These are phyloP conservation scores for Zaprionus vittiger DNA, from an alignment of 1,140 invertebrate species.

Conservation along the genomic window DNA sequence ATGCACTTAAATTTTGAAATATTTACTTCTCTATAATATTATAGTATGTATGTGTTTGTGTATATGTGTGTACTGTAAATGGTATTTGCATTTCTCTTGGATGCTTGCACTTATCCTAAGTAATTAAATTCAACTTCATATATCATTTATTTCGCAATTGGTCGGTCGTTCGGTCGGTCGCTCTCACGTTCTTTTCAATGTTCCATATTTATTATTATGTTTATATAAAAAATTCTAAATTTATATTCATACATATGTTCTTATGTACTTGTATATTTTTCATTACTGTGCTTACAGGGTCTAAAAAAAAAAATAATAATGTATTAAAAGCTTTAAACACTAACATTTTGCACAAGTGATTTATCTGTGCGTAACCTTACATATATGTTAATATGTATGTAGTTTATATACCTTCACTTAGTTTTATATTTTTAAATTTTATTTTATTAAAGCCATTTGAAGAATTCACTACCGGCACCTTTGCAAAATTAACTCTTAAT, in stretches of 20 bases:
- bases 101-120: slow-evolving; percentile 24
- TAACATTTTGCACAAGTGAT: slow-evolving; percentile 43
- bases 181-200: slow-evolving; percentile 46
- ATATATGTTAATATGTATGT: slow-evolving; percentile 33
- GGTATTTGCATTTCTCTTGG: slow-evolving; percentile 13
- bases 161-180: slow-evolving; percentile 83
- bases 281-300: slow-evolving; percentile 7
- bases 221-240: slow-evolving; percentile 34
- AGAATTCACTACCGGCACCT: slow-evolving; percentile 79
- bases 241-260: not conserved
- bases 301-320: slow-evolving; percentile 30
- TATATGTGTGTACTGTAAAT: slow-evolving; percentile 10
- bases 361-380: slow-evolving; percentile 27
- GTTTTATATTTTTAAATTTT: slow-evolving; percentile 55
- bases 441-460: slow-evolving; percentile 81
- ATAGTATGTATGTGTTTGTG: slow-evolving; percentile 8
- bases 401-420: slow-evolving; percentile 29
- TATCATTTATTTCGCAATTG: slow-evolving; percentile 61
- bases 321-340: slow-evolving; percentile 41
- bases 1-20: slow-evolving; percentile 10
- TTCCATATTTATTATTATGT: slow-evolving; percentile 32
- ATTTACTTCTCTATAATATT: slow-evolving; percentile 4
- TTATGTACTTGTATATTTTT: not conserved
- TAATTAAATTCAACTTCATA: slow-evolving; percentile 29
- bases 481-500: slow-evolving; percentile 32